Evolutionary conservation across 2,888 invertebrate genomes (phyloP), one percentile per base, ranked within the genome.

Genomic region (Sarcophaga caerulescens): DNA sequence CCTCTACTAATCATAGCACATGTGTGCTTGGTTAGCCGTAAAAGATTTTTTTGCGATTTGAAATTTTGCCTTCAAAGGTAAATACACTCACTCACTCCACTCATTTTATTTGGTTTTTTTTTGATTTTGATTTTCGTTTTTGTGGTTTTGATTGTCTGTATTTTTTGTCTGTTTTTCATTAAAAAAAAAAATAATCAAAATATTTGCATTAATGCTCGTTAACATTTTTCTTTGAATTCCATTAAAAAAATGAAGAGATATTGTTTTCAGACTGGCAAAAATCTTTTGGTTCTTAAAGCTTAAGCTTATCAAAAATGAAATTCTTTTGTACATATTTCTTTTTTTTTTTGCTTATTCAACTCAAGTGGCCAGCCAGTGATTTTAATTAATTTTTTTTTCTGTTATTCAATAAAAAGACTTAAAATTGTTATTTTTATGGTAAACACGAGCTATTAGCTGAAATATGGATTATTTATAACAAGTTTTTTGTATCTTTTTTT

Each of bases 1-100:
- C 91, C 92, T 90, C 88, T 89, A 88, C 83, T 86, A 88, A 77
- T 80, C 73, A 81, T 60, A 88, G 6, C 57, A 85, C 69, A 73
- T 80, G 71, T 71, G 57, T 57, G 17, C 52, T 52, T 79, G 70
- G 17, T 78, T 68, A 21, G 60, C 77, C 23, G 57, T 69, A 83
- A 78, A 74, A 44, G 52, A n/a, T 73, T 21, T n/a, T 74, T 68
- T 71, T 35, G 35, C 35, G 35, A 8, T 35, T 23, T 76, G 17
- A 57, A 8, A 52, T 35, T 35, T 45, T 63, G 25, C 66, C 70
- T 63, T 60, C 45, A 74, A 66, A 63, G 57, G 69, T 71, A 79
- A 70, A 75, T 45, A 71, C 44, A 66, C 57, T 11, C 66, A 35
- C 35, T 35, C 35, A 35, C 35, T 35, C 0, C 3, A 35, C 35